Base-by-base conservation (phyloP, 2,797 vertebrate genomes). In the Atherinosoma microstoma region DNA sequence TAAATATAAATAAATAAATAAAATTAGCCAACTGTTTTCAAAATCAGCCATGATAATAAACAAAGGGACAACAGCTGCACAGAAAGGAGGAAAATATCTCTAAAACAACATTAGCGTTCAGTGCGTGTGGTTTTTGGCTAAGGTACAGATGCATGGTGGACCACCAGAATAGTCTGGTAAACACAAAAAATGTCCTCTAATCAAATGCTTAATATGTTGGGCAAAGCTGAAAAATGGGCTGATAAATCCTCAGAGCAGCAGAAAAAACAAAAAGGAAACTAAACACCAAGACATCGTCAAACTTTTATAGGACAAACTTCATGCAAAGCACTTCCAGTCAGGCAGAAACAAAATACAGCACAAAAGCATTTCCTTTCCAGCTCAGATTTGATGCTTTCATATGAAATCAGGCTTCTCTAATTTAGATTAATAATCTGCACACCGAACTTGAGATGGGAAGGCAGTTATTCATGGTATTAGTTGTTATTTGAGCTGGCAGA, bases 361-460 rank as follows among this genome's bases (percentile, higher is more conserved):
- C 10, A 35, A 76, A 76, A 72, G 40, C 66, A 45, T 89, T 89
- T 88, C 71, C 70, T 72, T 82, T 89, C 77, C 80, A 82, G 69
- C 67, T 69, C 62, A 67, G 67, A 67, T 78, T 53, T 73, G 35
- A 67, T 62, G 59, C 64, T 47, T 53, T 64, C 1, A 4, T 58
- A 4, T 16, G 22, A 61, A 12, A 70, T 58, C 2, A 29, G 4
- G 34, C 2, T 42, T 54, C 13, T 54, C 18, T 2, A 0, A 42
- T 53, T 11, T 42, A 4, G 29, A 61, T 62, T 0, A 62, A 58
- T 27, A 45, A 22, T 12, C 29, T 67, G 60, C 11, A 47, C 22
- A 60, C 15, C 53, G 62, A 81, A 76, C 83, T 85, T 79, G 88
- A 82, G 92, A 90, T 84, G 87, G 93, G 96, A 94, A 94, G 89